Evolutionary conservation across 2,888 invertebrate genomes (phyloP), one percentile per base, ranked within the genome.

Genomic region (Heliconius sara): DNA sequence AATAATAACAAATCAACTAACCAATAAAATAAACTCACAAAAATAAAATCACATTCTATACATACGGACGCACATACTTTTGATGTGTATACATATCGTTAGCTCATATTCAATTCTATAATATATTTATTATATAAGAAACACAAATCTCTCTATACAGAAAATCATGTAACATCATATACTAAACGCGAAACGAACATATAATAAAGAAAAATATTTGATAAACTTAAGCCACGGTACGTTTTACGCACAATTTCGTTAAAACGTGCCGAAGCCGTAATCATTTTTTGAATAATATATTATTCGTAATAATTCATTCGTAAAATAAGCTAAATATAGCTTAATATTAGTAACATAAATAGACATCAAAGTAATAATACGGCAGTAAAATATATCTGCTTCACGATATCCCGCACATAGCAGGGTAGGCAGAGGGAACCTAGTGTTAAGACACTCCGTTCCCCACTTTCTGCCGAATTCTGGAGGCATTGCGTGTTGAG

Each of bases 141-240:
- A 68, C 25, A n/a, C 39, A 68, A 25, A 43, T 25, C 25, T 68
- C 13, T 43, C 16, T 39, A 25, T 25, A 43, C 13, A 43, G 25
- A 52, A 52, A 22, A 52, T 2, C 39, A 25, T 2, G 43, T 68
- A 25, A 68, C 39, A 12, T 5, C n/a, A 43, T 68, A 68, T n/a
- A 39, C 34, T 39, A 39, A 39, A 68, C 16, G 13, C 13, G 12
- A 7, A 68, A 13, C 13, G 6, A 43, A 39, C n/a, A 13, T 39
- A 34, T 67, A 67, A 22, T 67, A 67, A 68, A 39, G 67, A 68
- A 43, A 39, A 43, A 68, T 68, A 25, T 68, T 68, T 68, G n/a
- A 68, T 68, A 68, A 39, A 68, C 2, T 43, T 39, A 68, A n/a
- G 68, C 13, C 16, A 16, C 2, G 25, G n/a, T n/a, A n/a, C 39